These are phyloP conservation scores for Isaurus tuberculatus DNA, from an alignment of 92 coral and sea anemone genomes.

Conservation along the genomic window DNA sequence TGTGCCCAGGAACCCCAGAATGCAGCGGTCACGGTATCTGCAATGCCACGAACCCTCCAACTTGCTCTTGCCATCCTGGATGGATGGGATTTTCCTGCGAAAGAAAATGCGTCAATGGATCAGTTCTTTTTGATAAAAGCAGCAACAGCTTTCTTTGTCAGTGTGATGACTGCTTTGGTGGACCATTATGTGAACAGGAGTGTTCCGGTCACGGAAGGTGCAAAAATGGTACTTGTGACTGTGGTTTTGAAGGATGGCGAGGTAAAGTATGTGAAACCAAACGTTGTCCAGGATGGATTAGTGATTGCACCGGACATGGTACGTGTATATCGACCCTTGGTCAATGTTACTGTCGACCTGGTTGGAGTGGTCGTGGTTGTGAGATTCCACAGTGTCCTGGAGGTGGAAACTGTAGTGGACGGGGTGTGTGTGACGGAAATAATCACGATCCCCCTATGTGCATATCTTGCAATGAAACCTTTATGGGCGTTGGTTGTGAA, in stretches of 20 bases:
- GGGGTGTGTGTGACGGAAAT: slow-evolving; percentile 67
- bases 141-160: slow-evolving; percentile 45
- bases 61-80: slow-evolving; percentile 53
- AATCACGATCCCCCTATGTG: slow-evolving; percentile 72
- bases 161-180: slow-evolving; percentile 64
- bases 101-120: slow-evolving; percentile 59
- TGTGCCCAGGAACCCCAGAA: slow-evolving; percentile 72
- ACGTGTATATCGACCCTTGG: slow-evolving; percentile 67
- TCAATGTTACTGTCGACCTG: slow-evolving; percentile 70
- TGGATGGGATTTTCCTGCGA: slow-evolving; percentile 77
- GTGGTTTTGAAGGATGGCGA: slow-evolving; percentile 81
- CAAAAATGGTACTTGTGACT: slow-evolving; percentile 64
- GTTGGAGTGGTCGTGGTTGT: slow-evolving; percentile 75
- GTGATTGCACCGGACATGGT: slow-evolving; percentile 75
- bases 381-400: slow-evolving; percentile 73
- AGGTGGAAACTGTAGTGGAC: slow-evolving; percentile 74
- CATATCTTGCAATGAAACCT: slow-evolving; percentile 61
- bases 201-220: slow-evolving; percentile 74
- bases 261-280: slow-evolving; percentile 65
- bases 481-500: slow-evolving; percentile 69
- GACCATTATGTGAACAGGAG: slow-evolving; percentile 63
- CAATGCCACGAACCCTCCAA: slow-evolving; percentile 50
- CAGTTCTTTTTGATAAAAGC: slow-evolving; percentile 34
- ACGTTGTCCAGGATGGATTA: slow-evolving; percentile 76
- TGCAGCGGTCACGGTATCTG: slow-evolving; percentile 68